phyloP scores from a whole-genome alignment of 2,797 vertebrate genomes.

The Lepus oiostolus region DNA sequence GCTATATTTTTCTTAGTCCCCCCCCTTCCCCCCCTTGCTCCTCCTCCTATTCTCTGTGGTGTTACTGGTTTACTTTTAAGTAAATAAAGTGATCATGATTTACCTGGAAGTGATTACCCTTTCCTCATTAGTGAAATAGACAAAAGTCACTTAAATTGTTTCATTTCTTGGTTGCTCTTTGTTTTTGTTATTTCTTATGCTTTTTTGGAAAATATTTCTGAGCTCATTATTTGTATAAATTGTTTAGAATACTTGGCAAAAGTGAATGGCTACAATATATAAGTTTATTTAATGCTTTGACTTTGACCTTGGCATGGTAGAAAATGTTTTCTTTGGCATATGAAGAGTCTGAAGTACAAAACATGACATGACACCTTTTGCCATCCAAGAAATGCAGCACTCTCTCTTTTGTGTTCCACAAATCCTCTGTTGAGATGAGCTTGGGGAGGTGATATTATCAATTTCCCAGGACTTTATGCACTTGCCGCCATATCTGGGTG shows the following conservation, averaged over 20 bases:
- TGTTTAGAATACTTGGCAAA: neutral
- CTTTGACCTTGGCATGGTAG: neutral
- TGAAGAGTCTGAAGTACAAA: neutral
- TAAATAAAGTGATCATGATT: neutral
- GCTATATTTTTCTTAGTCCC: no score
- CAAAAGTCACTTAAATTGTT: neutral
- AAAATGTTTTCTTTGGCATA: constrained; percentile 18
- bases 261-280: neutral
- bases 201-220: constrained; percentile 19
- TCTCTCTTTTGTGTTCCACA: constrained; percentile 1
- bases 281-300: constrained; percentile 22
- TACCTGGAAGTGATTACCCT: neutral
- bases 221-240: neutral
- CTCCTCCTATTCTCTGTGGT: neutral
- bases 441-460: no score
- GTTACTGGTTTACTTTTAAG: neutral
- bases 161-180: constrained; percentile 39
- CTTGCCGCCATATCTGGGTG: no score
- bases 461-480: no score
- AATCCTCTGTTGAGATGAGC: neutral
- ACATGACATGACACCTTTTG: constrained; percentile 8
- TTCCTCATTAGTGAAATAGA: neutral
- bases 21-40: neutral
- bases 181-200: constrained; percentile 52
- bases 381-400: neutral